A percentile compares a stretch with the other conserved stretches of the same genome.
Evolutionary conservation across 2,888 invertebrate species (phyloP).

Genomic region (Abrostola triplasia): DNA sequence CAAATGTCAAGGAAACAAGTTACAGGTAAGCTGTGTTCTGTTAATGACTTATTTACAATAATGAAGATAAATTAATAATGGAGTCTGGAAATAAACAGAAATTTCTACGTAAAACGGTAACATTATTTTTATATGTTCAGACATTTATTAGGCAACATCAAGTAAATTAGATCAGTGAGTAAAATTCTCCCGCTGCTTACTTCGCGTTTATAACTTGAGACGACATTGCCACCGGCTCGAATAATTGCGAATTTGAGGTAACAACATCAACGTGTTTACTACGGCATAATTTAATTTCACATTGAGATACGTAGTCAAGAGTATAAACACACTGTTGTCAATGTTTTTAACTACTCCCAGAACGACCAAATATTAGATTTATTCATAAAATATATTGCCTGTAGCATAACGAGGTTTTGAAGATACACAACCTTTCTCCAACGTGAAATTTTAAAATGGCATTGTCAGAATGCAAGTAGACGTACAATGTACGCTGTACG

Average conservation of each 20-base stretch:
- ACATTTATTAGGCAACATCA: conserved; percentile 24
- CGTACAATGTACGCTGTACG: no score
- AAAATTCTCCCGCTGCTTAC: conserved; percentile 20
- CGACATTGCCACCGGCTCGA: conserved; percentile 16
- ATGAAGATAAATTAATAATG: conserved; percentile 11
- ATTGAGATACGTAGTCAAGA: not conserved
- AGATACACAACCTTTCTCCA: no score
- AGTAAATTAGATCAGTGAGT: conserved; percentile 36
- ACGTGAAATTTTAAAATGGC: no score
- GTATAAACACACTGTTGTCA: not conserved
- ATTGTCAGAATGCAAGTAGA: no score
- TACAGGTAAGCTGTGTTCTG: not conserved
- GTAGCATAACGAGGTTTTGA: no score
- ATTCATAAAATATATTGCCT: no score
- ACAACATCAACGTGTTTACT: conserved; percentile 13
- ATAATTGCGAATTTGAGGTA: conserved; percentile 19
- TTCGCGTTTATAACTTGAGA: conserved; percentile 40
- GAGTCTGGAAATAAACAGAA: conserved; percentile 22
- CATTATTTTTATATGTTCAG: conserved; percentile 5
- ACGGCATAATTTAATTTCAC: conserved; percentile 9
- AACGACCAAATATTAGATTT: no score
- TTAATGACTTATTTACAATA: not conserved
- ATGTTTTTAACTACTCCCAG: no score
- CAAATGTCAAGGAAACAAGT: not conserved
- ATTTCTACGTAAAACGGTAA: conserved; percentile 17